A percentile compares a stretch with the other conserved stretches of the same genome.
Conservation (phyloP, 2,888 invertebrate species). For the Parasteatoda lunata region DNA sequence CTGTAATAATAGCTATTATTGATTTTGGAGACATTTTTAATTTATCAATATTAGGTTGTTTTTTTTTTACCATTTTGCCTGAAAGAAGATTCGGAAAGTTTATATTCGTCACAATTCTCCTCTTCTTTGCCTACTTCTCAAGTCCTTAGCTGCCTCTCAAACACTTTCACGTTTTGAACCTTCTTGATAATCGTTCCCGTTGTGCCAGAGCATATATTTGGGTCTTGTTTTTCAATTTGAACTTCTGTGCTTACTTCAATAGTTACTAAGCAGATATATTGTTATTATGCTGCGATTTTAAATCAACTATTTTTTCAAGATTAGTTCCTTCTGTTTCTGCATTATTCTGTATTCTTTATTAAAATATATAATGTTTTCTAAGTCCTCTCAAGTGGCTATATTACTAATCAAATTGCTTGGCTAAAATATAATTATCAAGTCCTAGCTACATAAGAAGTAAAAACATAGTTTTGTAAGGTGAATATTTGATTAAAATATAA, state of each 20-base stretch:
- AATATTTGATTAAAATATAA: no score
- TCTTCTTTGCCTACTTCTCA: background rate
- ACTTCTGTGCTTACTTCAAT: background rate
- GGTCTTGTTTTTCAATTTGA: background rate
- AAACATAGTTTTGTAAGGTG: no score
- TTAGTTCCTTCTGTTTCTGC: background rate
- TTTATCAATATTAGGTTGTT: background rate
- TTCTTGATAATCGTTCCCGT: background rate
- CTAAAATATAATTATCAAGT: no score
- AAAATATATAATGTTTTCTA: background rate
- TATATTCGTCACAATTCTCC: background rate
- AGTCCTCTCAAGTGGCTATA: background rate
- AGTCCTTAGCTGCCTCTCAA: background rate
- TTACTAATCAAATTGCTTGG: no score
- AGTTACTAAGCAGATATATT: background rate
- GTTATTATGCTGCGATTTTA: background rate
- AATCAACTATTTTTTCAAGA: background rate
- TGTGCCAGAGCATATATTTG: background rate
- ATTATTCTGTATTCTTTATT: background rate
- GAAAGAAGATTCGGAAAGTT: background rate
- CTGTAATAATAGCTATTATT: background rate
- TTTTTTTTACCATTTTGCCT: background rate
- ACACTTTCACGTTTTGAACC: slow-evolving; percentile 1
- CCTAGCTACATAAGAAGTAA: no score
- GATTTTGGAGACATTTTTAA: slow-evolving; percentile 6